phyloP scores from a whole-genome alignment of 2,113 vertebrate genomes.

The Oreochromis niloticus region DNA sequence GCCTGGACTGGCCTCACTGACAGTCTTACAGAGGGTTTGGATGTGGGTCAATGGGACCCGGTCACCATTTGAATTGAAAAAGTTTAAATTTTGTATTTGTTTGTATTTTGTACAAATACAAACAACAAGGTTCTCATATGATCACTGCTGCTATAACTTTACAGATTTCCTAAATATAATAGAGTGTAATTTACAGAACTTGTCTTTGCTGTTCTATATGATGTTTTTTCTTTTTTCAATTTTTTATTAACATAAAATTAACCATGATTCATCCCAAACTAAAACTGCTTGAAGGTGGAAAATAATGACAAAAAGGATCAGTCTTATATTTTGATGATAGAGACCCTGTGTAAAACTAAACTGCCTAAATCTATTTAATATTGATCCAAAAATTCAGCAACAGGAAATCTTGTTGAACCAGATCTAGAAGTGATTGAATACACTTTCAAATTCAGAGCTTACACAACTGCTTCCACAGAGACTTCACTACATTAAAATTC shows the following conservation, averaged over 20 bases:
- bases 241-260: not conserved
- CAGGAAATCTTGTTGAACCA: not conserved
- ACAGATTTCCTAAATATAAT: not conserved
- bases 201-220: not conserved
- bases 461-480: not conserved
- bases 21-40: not conserved
- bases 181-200: not conserved
- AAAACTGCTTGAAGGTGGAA: not conserved
- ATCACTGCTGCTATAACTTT: not conserved
- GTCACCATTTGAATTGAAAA: not conserved
- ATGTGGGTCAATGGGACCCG: conserved; percentile 26
- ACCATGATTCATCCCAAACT: not conserved
- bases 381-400: not conserved
- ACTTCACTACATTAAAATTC: not conserved
- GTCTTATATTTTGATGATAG: not conserved
- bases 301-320: not conserved
- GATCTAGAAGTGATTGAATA: not conserved
- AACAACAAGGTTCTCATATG: not conserved
- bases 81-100: not conserved
- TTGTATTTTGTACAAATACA: not conserved
- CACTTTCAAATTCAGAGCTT: not conserved
- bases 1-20: conserved; percentile 45
- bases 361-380: not conserved
- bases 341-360: not conserved
- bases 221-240: not conserved